Base-by-base conservation (phyloP, 1,140 invertebrate genomes). In the Dendroctonus valens region DNA sequence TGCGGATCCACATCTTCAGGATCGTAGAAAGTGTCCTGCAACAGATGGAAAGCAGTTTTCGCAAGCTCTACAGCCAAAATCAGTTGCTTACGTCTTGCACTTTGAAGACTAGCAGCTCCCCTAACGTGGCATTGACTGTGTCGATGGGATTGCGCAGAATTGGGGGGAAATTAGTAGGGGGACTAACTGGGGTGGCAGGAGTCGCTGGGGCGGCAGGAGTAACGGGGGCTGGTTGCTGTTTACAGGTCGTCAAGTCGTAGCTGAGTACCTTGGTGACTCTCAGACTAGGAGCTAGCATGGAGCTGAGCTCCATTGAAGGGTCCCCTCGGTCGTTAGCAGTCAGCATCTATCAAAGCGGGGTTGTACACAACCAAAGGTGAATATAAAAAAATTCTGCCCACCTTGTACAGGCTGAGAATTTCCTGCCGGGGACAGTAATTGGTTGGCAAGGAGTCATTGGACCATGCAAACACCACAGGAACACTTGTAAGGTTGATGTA, bases 1-100 rank as follows among this genome's bases (percentile, higher is more conserved):
- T 85, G 79, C 0, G 90, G 88, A 62, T 86, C 86, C 14, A 89
- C 89, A 77, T 94, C 92, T 77, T 95, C 90, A 0, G 86, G 86
- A 82, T 97, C 95, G 76, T 89, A 94, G 81, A 96, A 97, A 0
- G 92, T 91, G 73, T 96, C 92, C 83, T 92, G 72, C 7, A 77
- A 75, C 52, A 40, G 42, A 4, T 9, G 12, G 12, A 46, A 46
- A 46, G 0, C 8, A 46, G 1, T 44, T 44, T 7, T 46, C 8
- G 12, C 1, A 4, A 46, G 12, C 42, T 12, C 42, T 12, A 12
- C 8, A 46, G 12, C 42, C 12, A 46, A 46, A 46, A 11, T 11
- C 12, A 0, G 12, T 66, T 46, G n/a, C 80, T 84, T 78, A 90
- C 89, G 69, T 87, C 85, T 7, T 89, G 90, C 55, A 97, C 91